These are phyloP conservation scores for Homalodisca vitripennis DNA, from an alignment of 1,140 invertebrate species.

Conservation along the genomic window DNA sequence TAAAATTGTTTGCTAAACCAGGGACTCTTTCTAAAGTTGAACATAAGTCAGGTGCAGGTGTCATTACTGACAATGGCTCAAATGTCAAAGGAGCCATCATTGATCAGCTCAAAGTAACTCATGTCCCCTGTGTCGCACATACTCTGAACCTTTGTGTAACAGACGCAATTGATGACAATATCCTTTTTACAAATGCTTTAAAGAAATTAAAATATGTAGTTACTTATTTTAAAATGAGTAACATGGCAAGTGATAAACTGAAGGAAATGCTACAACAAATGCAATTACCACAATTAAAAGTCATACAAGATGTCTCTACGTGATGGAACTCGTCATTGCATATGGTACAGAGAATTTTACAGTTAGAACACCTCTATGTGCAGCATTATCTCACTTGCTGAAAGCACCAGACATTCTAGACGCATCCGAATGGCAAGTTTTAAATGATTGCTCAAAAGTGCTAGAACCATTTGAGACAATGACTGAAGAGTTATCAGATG, in stretches of 20 bases:
- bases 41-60: background rate
- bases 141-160: background rate
- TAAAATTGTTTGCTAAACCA: background rate
- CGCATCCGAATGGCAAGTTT: no score
- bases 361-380: slow-evolving; percentile 24
- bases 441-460: no score
- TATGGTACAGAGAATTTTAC: slow-evolving; percentile 20
- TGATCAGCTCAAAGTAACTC: no score
- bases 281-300: slow-evolving; percentile 7
- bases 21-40: background rate
- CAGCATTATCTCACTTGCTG: slow-evolving; percentile 6
- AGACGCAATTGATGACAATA: background rate
- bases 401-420: slow-evolving; percentile 21
- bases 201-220: no score
- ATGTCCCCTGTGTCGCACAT: no score
- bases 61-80: slow-evolving; percentile 3
- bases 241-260: background rate
- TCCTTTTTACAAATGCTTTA: background rate
- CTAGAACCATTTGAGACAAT: slow-evolving; percentile 20
- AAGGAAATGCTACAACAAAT: background rate
- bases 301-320: no score
- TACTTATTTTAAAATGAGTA: no score
- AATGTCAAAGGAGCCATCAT: background rate
- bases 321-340: slow-evolving; percentile 3
- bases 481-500: slow-evolving; percentile 37